Conservation (phyloP, 2,888 invertebrate species). For the Luffia ferchaultella region DNA sequence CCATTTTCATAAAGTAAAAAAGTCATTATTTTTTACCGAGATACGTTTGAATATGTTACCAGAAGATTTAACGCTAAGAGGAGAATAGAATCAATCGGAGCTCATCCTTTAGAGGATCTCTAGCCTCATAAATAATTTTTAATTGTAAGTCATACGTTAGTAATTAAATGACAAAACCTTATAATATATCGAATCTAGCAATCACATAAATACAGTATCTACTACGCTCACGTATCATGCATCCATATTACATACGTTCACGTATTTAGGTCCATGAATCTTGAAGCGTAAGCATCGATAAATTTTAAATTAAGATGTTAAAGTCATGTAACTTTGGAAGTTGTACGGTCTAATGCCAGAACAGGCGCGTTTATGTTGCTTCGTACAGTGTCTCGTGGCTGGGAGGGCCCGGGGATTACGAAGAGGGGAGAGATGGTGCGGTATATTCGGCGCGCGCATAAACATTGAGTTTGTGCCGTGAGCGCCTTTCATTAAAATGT, state of each 20-base stretch:
- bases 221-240: not conserved
- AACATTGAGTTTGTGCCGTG: slow-evolving; percentile 34
- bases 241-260: not conserved
- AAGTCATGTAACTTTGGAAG: not conserved
- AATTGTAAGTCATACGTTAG: too few relatives aligned
- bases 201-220: too few relatives aligned
- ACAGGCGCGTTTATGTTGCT: not conserved
- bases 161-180: too few relatives aligned
- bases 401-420: not conserved
- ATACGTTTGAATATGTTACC: too few relatives aligned
- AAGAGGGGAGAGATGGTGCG: not conserved
- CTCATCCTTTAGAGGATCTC: too few relatives aligned
- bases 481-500: slow-evolving; percentile 48
- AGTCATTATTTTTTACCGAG: too few relatives aligned
- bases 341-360: not conserved
- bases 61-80: too few relatives aligned
- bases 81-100: too few relatives aligned
- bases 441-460: slow-evolving; percentile 15
- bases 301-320: not conserved
- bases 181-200: too few relatives aligned
- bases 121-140: too few relatives aligned
- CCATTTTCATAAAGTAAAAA: too few relatives aligned
- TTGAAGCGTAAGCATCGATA: not conserved
- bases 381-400: not conserved
- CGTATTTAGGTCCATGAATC: not conserved